Evolutionary conservation across 2,113 vertebrate species (phyloP).

Genomic region (Bucco capensis): DNA sequence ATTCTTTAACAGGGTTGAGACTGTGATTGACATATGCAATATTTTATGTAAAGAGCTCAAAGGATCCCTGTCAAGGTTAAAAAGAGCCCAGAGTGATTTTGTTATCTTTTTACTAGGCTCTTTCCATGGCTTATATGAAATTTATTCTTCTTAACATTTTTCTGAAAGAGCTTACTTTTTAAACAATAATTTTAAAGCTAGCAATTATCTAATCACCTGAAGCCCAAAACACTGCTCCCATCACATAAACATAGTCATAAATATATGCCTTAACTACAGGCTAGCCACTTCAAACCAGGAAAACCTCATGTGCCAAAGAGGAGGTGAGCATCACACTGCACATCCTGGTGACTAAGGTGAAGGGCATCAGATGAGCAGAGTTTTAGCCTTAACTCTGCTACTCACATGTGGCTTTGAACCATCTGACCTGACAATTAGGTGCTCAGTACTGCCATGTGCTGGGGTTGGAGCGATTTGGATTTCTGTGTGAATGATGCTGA

Average conservation of each 20-base stretch:
- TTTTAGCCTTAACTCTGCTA: neutral
- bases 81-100: neutral
- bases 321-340: neutral
- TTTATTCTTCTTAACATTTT: neutral
- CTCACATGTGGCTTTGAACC: neutral
- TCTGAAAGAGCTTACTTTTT: neutral
- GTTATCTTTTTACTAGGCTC: neutral
- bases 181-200: neutral
- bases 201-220: neutral
- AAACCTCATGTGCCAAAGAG: neutral
- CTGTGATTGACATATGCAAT: neutral
- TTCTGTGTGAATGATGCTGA: accelerated
- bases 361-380: neutral
- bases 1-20: neutral
- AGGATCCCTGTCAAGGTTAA: neutral
- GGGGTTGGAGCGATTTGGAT: neutral
- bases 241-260: neutral
- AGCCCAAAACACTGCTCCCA: neutral
- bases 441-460: neutral
- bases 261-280: neutral
- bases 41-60: neutral
- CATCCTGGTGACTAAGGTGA: neutral
- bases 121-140: neutral
- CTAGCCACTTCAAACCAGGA: neutral
- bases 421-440: neutral